Percentiles rank a stretch among this genome's conserved stretches.
phyloP scores from a whole-genome alignment of 2,797 vertebrate species.

The Alcedo quadribrachys region DNA sequence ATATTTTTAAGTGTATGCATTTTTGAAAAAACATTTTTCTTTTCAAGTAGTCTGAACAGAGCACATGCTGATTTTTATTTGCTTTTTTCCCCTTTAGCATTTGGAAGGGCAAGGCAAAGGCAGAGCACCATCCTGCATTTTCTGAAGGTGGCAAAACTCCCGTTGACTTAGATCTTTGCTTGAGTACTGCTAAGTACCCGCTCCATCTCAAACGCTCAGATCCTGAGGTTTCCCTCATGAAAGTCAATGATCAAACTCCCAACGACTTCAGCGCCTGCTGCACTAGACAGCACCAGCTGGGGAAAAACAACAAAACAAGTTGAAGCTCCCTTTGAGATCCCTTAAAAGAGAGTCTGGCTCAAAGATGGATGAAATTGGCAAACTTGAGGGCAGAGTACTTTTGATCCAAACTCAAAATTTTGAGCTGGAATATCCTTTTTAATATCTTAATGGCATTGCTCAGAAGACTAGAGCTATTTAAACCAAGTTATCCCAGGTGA shows the following conservation, averaged over 20 bases:
- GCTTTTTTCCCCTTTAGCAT: not conserved
- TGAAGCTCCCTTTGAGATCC: not conserved
- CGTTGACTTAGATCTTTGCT: slow-evolving; percentile 42
- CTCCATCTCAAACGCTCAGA: slow-evolving; percentile 29
- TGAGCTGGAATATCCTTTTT: not conserved
- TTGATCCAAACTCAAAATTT: not conserved
- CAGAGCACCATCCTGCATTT: slow-evolving; percentile 15
- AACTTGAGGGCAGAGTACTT: not conserved
- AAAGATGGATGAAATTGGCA: not conserved
- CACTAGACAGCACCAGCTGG: not conserved
- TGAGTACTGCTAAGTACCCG: slow-evolving; percentile 62
- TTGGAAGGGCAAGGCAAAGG: not conserved
- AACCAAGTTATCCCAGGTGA: not conserved
- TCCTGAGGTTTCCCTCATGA: slow-evolving; percentile 51
- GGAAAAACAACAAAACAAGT: slow-evolving; percentile 2
- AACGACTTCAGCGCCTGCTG: not conserved
- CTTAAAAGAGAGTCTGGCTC: not conserved
- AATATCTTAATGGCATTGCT: not conserved
- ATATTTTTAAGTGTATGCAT: not conserved
- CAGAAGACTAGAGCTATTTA: not conserved
- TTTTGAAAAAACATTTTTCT: not conserved
- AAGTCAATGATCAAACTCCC: slow-evolving; percentile 51
- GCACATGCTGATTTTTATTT: not conserved
- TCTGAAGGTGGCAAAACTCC: slow-evolving; percentile 54
- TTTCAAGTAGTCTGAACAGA: not conserved